A percentile compares a stretch with the other conserved stretches of the same genome.
Conservation (phyloP, 2,113 vertebrate genomes). For the Thermophis baileyi region DNA sequence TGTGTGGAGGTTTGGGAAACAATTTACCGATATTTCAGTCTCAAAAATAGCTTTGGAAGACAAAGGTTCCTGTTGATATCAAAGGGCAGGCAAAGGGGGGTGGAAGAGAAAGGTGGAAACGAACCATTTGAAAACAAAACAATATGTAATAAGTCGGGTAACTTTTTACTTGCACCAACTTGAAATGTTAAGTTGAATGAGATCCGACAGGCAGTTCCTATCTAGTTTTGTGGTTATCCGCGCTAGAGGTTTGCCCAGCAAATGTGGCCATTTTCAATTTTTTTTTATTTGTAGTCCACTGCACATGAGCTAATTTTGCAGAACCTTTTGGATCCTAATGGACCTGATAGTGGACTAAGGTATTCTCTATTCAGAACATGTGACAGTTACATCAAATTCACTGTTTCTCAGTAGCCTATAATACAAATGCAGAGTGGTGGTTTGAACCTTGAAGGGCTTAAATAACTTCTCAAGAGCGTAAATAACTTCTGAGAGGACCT, state of each 20-base stretch:
- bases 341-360: neutral
- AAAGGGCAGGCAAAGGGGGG: neutral
- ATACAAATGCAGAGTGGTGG: neutral
- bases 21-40: slow-evolving; percentile 77
- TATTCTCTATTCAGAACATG: neutral
- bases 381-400: neutral
- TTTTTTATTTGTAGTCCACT: no score
- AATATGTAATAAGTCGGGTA: neutral
- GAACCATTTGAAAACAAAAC: neutral
- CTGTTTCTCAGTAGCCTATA: neutral
- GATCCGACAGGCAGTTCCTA: neutral
- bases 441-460: neutral
- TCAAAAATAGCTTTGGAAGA: slow-evolving; percentile 76
- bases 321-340: neutral
- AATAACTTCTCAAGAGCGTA: neutral
- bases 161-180: neutral
- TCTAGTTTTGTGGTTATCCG: neutral
- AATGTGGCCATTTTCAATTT: neutral
- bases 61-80: slow-evolving; percentile 72
- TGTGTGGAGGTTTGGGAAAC: slow-evolving; percentile 73
- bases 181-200: neutral
- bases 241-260: neutral
- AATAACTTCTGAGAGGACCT: neutral
- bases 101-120: neutral
- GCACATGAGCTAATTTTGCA: neutral